phyloP scores from a whole-genome alignment of 2,888 invertebrate species.

The Caenorhabditis sp. region DNA sequence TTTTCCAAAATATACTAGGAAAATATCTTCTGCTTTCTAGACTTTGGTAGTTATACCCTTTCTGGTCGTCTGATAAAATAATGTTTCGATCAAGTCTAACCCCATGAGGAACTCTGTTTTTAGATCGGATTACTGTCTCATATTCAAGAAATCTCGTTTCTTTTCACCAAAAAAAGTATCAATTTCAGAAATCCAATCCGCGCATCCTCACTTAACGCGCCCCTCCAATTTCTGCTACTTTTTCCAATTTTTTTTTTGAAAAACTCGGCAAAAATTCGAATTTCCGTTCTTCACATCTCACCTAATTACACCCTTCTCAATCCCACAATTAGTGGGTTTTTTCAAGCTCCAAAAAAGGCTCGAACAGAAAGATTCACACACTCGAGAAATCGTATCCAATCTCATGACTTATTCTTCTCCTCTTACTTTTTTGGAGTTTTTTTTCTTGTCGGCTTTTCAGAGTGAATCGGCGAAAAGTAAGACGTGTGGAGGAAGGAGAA shows the following conservation, averaged over 20 bases:
- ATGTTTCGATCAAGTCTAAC: too few species aligned
- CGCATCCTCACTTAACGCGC: conserved; percentile 24
- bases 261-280: not conserved
- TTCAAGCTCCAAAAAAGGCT: not conserved
- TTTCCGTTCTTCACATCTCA: not conserved
- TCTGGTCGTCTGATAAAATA: too few species aligned
- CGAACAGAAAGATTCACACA: too few species aligned
- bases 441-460: not conserved
- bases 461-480: too few species aligned
- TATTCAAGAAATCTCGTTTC: too few species aligned
- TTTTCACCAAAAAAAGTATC: not conserved
- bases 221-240: conserved; percentile 1
- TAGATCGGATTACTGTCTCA: too few species aligned
- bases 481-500: not conserved
- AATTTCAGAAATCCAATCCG: not conserved
- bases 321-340: conserved; percentile 2
- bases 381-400: not conserved
- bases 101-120: too few species aligned
- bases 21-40: too few species aligned
- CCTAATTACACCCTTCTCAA: conserved; percentile 31
- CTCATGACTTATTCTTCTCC: not conserved
- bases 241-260: too few species aligned
- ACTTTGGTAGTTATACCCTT: too few species aligned
- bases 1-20: too few species aligned
- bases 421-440: not conserved